Evolutionary conservation across 1,140 invertebrate genomes (phyloP).

Genomic region (Drosophila repletoides): DNA sequence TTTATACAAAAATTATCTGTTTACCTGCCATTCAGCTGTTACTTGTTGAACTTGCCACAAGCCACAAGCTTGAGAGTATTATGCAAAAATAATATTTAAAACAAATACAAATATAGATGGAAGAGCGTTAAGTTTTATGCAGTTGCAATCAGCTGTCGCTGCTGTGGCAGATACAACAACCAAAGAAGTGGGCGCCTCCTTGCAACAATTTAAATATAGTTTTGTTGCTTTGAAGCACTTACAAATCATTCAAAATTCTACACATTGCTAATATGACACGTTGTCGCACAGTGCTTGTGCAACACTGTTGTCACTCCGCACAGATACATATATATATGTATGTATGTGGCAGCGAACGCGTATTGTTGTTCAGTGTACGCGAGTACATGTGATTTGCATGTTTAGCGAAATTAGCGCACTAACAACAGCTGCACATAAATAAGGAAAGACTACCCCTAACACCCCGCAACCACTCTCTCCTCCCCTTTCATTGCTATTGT

Average conservation of each 20-base stretch:
- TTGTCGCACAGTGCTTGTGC: constrained; percentile 48
- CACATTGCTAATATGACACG: constrained; percentile 75
- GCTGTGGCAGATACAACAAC: constrained; percentile 8
- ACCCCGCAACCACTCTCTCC: background rate
- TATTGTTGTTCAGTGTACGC: constrained; percentile 43
- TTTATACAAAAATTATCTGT: too few species aligned
- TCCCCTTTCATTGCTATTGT: constrained; percentile 19
- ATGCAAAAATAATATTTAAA: constrained; percentile 61
- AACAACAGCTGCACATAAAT: constrained; percentile 64
- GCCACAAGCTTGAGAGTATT: constrained; percentile 20
- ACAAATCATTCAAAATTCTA: constrained; percentile 79
- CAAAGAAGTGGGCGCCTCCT: constrained; percentile 47
- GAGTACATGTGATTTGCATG: constrained; percentile 74
- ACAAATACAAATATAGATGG: constrained; percentile 64
- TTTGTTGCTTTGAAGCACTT: too few species aligned
- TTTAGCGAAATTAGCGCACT: constrained; percentile 78
- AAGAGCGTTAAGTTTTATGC: constrained; percentile 59
- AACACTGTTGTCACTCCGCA: constrained; percentile 50
- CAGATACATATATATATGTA: constrained; percentile 9
- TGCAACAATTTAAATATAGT: too few species aligned
- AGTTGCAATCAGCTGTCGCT: constrained; percentile 42
- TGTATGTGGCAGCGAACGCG: background rate
- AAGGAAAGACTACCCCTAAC: background rate
- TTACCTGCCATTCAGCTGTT: too few species aligned
- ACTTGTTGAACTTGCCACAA: background rate